Evolutionary conservation across 2,888 invertebrate species (phyloP), one percentile per base, ranked within the genome.

Genomic region (Drosophila villosipedis): DNA sequence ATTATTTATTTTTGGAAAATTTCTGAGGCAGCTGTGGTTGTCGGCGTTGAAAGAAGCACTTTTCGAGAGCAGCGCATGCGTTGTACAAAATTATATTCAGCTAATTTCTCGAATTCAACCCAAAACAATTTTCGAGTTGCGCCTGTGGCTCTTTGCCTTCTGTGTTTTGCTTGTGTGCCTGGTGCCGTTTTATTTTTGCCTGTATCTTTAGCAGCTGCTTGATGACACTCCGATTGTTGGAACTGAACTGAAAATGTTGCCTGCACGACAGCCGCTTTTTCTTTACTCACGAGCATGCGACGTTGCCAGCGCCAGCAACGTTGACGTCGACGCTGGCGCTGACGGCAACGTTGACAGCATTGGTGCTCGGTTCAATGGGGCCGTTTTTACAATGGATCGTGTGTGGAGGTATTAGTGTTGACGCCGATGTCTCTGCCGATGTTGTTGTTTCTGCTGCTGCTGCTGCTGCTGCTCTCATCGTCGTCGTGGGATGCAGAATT

Each of bases 191-290:
- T 73, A 12, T 25, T 50, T 59, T 43, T 69, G 64, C 53, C 62
- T 59, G 22, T 30, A 31, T 16, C 65, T 57, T 30, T 30, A 9
- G 49, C 57, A 72, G 68, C 65, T 75, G 82, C 82, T 82, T 86
- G 76, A 81, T 86, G 76, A 81, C 91, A 82, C 89, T 83, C 84
- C 85, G 80, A 90, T 83, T 85, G 91, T 90, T 90, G 85, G 84
- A 84, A 87, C 86, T 91, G 82, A 92, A 92, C 92, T 92, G 84
- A 92, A 91, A 89, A 78, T 88, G 60, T 80, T 75, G 80, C 75
- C 86, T 80, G 80, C 65, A 80, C 89, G 85, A 78, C 87, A 74
- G 76, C 73, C 89, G 86, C 92, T 92, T 92, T 92, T 92, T 91
- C 92, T 92, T 88, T 84, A 71, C 83, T 84, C 67, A 39, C 57